Base-by-base conservation (phyloP, 2,888 invertebrate genomes). In the Caenorhabditis wallacei region DNA sequence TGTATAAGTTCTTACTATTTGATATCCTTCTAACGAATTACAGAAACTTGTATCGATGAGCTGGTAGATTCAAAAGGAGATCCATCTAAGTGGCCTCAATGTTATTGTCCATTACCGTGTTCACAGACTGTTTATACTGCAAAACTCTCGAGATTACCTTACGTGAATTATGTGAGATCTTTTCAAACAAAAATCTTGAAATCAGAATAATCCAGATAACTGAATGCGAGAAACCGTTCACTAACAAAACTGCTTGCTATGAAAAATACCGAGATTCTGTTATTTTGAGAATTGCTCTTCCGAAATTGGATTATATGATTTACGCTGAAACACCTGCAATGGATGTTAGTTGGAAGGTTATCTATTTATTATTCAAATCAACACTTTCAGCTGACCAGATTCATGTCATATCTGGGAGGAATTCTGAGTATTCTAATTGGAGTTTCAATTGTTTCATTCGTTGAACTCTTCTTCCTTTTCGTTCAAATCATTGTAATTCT, bases 361-460 rank as follows among this genome's bases (percentile, higher is more conserved):
- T n/a, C n/a, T n/a, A 16, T 35, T 20, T 13, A 18, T 20, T 56
- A 16, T 1, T 2, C 11, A 43, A 13, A 43, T 2, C 2, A 13
- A 61, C 13, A 18, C 2, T 79, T 86, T 54, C 79, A 86, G 86
- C 71, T 87, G 13, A 84, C 72, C 35, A 69, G 76, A 40, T 84
- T 86, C 75, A 71, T 86, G 56, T 85, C 85, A 2, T 78, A 79
- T 2, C 78, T 88, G 24, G 88, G 88, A 22, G 88, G 86, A 3
- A 74, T 88, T 18, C 71, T 86, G 11, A 86, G 87, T 26, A 70
- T 87, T 35, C 72, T 88, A 24, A 84, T 86, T 69, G 88, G 88
- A 16, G 74, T 88, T 22, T 85, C 82, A 0, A 83, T 85, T 35
- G 84, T 86, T 30, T 84, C 84, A 1, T 86, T 88, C 61, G 76